A percentile compares a stretch with the other conserved stretches of the same genome.
These are phyloP conservation scores for Neosilurus mollespiculum DNA, from an alignment of 2,797 vertebrate species.

Conservation along the genomic window DNA sequence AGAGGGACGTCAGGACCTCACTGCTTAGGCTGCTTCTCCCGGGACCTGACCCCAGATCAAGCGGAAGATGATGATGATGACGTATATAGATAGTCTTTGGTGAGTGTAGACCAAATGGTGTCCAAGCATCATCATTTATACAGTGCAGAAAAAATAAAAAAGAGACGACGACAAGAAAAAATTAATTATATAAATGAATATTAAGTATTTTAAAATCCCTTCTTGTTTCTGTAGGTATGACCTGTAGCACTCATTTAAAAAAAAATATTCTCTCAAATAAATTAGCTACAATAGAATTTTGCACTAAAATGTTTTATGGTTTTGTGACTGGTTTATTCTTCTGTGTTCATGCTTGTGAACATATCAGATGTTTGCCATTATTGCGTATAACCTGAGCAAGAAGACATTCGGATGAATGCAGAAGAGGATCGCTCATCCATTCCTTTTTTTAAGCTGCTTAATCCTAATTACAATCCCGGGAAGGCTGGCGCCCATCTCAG, in stretches of 20 bases:
- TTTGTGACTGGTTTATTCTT: not conserved
- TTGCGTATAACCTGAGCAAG: not conserved
- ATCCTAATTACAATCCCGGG: too few relatives aligned
- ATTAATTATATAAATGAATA: not conserved
- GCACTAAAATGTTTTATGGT: not conserved
- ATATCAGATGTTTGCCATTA: not conserved
- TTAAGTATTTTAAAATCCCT: too few relatives aligned
- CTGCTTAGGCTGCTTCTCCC: too few relatives aligned
- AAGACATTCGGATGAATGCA: not conserved
- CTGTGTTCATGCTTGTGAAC: not conserved
- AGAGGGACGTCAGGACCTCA: too few relatives aligned
- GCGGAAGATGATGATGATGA: too few relatives aligned
- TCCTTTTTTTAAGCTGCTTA: too few relatives aligned
- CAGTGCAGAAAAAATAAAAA: not conserved
- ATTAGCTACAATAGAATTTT: not conserved
- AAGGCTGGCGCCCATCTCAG: too few relatives aligned
- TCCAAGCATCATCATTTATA: not conserved
- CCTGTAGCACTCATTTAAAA: too few relatives aligned
- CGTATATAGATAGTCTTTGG: not conserved
- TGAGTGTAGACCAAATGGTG: not conserved
- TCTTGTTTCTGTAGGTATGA: too few relatives aligned
- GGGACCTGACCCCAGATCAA: too few relatives aligned
- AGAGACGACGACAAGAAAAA: not conserved
- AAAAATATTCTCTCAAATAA: not conserved
- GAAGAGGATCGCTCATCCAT: not conserved